Evolutionary conservation across 2,797 vertebrate genomes (phyloP).

Genomic region (Myotis vivesi): DNA sequence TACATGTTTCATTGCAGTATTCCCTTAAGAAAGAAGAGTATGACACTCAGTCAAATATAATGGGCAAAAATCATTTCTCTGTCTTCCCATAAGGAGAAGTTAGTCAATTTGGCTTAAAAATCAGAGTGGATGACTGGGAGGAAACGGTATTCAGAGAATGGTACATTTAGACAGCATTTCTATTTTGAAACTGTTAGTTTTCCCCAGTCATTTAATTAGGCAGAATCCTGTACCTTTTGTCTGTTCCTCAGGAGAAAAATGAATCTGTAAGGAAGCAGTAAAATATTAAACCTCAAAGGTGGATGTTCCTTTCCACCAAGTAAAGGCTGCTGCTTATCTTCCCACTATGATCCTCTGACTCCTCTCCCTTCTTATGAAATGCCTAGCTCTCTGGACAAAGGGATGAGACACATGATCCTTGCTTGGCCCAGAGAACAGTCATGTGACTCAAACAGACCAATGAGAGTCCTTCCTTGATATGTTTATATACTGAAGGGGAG

Average conservation of each 20-base stretch:
- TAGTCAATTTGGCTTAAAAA: conserved; percentile 40
- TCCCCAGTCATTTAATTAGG: conserved; percentile 23
- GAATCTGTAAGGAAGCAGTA: not conserved
- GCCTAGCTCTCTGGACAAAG: not conserved
- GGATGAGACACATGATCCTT: too few species aligned
- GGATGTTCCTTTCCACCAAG: not conserved
- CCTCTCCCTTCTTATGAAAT: not conserved
- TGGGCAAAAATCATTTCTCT: conserved; percentile 7
- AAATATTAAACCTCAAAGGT: conserved; percentile 24
- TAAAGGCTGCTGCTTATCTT: not conserved
- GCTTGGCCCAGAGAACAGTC: not conserved
- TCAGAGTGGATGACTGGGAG: not conserved
- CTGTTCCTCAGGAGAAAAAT: conserved; percentile 1
- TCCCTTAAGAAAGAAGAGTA: conserved; percentile 47
- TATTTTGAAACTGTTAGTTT: not conserved
- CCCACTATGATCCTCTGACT: not conserved
- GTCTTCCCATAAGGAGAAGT: conserved; percentile 35
- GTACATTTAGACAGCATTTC: not conserved
- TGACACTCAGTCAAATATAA: conserved; percentile 34
- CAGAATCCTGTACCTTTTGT: not conserved
- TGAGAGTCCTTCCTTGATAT: not conserved
- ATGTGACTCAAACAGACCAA: not conserved
- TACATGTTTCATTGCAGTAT: not conserved
- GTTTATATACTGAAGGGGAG: not conserved
- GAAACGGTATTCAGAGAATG: not conserved